Base-by-base conservation (phyloP, 1,140 invertebrate species). In the Bombus vancouverensis region DNA sequence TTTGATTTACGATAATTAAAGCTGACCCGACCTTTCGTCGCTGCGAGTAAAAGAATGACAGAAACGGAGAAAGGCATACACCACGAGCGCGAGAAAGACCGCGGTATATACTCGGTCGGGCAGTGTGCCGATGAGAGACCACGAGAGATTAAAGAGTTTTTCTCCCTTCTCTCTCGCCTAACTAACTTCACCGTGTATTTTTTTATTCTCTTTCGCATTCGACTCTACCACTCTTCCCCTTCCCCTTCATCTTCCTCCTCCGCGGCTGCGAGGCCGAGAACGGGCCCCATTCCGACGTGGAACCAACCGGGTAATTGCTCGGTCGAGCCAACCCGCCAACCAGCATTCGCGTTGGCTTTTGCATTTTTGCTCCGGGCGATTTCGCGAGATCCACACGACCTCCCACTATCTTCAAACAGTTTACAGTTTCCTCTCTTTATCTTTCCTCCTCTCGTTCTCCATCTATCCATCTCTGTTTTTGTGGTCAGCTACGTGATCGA, bases 1-100 rank as follows among this genome's bases (percentile, higher is more conserved):
- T 94, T 93, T 94, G 93, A 94, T 94, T 94, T 94, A 94, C 92
- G 93, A 94, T 94, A 94, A 94, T 94, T 94, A 94, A 93, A 93
- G 91, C 90, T 93, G 92, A 94, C 93, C 92, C 90, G 93, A 94
- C 93, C 93, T 94, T 92, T 93, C 91, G 92, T 92, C 92, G 92
- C 89, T 85, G 87, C 87, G 70, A 83, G 87, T 80, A 72, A 83
- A 87, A 86, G 75, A 86, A 76, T 73, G 80, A 82, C 57, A 71
- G 71, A 86, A 71, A 85, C 44, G 68, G 8, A 75, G 71, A 72
- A 59, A 39, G 65, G 74, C 32, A 66, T 15, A 77, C 42, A 39
- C 59, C 28, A n/a, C 53, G n/a, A 18, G 79, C 85, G 76, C 65
- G 85, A 88, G 85, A 88, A 68, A 77, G 73, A 42, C 32, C 32